These are phyloP conservation scores for Troglohyphantes excavatus DNA, from an alignment of 2,888 invertebrate species.

Conservation along the genomic window DNA sequence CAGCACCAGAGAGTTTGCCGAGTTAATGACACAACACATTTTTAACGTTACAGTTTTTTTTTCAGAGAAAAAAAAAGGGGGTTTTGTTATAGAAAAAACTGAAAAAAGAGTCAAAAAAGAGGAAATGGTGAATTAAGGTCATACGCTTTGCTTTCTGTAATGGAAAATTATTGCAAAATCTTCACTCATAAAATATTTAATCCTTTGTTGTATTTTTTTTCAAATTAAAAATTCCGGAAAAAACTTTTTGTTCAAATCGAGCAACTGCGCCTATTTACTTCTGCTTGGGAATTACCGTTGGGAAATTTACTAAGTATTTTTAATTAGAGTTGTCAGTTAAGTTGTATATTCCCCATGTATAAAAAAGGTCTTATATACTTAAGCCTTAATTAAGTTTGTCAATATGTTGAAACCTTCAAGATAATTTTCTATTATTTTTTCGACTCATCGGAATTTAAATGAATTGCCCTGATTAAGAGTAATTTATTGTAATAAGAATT, in stretches of 20 bases:
- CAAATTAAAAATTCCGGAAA: background rate
- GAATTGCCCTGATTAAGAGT: too few species aligned
- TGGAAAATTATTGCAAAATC: conserved; percentile 14
- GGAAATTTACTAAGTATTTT: conserved; percentile 15
- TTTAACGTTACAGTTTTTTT: background rate
- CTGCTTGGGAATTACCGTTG: conserved; percentile 22
- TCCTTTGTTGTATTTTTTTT: background rate
- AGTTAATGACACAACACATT: conserved; percentile 9
- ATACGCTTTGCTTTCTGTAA: background rate
- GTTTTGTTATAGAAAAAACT: background rate
- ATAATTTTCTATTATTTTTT: too few species aligned
- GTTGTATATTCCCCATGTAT: background rate
- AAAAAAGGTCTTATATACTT: background rate
- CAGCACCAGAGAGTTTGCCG: background rate
- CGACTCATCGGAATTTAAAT: too few species aligned
- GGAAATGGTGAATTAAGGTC: conserved; percentile 1
- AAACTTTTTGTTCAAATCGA: background rate
- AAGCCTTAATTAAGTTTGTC: background rate
- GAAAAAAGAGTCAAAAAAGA: background rate
- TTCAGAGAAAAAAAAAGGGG: background rate
- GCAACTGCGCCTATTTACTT: background rate
- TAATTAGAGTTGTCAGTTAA: conserved; percentile 26
- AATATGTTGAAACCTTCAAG: background rate
- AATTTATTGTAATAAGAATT: too few species aligned
- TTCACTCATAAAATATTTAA: conserved; percentile 2